Evolutionary conservation across 2,113 vertebrate species (phyloP).

Genomic region (Benitochromis conjunctus): DNA sequence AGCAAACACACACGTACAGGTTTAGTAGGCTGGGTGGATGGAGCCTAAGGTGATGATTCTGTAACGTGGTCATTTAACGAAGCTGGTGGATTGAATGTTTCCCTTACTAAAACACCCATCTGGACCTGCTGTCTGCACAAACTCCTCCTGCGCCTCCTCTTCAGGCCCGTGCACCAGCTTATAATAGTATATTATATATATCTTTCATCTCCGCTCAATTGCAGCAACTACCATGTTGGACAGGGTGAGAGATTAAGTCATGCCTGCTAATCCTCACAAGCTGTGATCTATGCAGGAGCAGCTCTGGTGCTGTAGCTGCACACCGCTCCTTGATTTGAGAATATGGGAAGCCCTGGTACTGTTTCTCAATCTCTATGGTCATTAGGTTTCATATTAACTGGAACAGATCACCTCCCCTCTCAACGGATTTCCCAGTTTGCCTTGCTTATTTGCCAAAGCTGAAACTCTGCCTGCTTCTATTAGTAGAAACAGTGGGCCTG

Average conservation of each 20-base stretch:
- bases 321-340: conserved; percentile 20
- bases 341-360: conserved; percentile 1
- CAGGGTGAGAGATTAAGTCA: conserved; percentile 68
- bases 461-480: conserved; percentile 57
- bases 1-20: neutral
- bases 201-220: conserved; percentile 44
- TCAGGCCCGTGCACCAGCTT: neutral
- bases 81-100: neutral
- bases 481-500: conserved; percentile 53
- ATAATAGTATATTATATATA: conserved; percentile 6
- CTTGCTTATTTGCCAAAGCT: conserved; percentile 37
- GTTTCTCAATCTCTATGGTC: conserved; percentile 28
- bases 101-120: neutral
- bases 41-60: neutral
- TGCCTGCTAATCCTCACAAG: conserved; percentile 68
- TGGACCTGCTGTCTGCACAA: neutral
- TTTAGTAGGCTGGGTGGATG: neutral
- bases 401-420: conserved; percentile 31
- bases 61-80: neutral
- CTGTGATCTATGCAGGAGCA: conserved; percentile 60
- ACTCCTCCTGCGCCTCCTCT: neutral
- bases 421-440: conserved; percentile 24
- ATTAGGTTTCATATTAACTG: conserved; percentile 54
- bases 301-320: conserved; percentile 32
- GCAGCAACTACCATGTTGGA: conserved; percentile 46